Percentiles rank a stretch among this genome's conserved stretches.
Conservation (phyloP, 2,888 invertebrate species). For the Acronicta aceris region DNA sequence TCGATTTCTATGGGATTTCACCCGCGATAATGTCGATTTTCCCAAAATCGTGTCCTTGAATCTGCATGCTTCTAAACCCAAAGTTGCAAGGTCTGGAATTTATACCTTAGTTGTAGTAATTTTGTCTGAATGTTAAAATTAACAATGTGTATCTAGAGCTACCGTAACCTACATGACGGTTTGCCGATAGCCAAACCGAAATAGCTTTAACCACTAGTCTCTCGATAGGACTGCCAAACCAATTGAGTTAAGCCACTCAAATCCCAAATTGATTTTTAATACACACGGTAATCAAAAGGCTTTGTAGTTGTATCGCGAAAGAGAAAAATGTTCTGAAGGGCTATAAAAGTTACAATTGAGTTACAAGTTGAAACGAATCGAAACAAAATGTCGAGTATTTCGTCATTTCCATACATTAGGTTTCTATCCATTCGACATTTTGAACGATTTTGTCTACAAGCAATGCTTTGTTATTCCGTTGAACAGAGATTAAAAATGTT, state of each 20-base stretch:
- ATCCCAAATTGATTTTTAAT: constrained; percentile 54
- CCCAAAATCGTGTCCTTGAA: too few relatives aligned
- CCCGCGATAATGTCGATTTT: too few relatives aligned
- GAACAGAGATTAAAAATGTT: constrained; percentile 21
- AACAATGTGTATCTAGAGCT: constrained; percentile 34
- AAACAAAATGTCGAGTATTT: background rate
- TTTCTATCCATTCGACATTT: too few relatives aligned
- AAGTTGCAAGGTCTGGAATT: too few relatives aligned
- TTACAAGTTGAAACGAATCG: constrained; percentile 1
- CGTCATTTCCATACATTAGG: too few relatives aligned
- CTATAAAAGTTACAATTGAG: too few relatives aligned
- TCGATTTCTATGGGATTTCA: too few relatives aligned
- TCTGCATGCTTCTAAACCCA: too few relatives aligned
- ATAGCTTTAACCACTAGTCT: constrained; percentile 56
- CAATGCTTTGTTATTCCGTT: constrained; percentile 14
- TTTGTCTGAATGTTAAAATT: constrained; percentile 27
- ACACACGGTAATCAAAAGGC: constrained; percentile 32
- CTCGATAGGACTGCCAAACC: constrained; percentile 59
- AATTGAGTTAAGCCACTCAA: constrained; percentile 56
- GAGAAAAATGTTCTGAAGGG: too few relatives aligned
- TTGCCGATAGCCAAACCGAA: constrained; percentile 50
- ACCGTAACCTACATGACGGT: constrained; percentile 58
- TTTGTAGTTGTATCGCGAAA: constrained; percentile 13
- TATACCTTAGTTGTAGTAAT: too few relatives aligned
- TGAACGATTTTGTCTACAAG: background rate